Evolutionary conservation across 2,797 vertebrate species (phyloP), one percentile per base, ranked within the genome.

Genomic region (Hyperoplus immaculatus): DNA sequence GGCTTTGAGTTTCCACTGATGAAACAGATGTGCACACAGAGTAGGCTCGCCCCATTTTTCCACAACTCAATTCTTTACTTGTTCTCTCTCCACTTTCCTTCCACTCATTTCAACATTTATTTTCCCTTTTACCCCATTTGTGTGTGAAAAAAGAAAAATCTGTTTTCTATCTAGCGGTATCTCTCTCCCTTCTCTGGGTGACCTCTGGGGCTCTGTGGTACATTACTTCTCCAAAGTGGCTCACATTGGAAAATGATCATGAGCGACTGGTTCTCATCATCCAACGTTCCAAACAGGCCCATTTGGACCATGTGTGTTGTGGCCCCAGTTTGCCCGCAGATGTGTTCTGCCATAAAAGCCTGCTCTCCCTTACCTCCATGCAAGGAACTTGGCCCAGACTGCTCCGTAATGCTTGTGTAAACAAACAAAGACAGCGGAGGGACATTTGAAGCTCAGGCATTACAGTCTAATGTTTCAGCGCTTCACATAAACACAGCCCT

Each of bases 231-330:
- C 79, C 72, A 86, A 63, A 88, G 85, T 53, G 21, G 81, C 75
- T 84, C 82, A 51, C 72, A 80, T 87, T 88, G 85, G 72, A 82
- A 29, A 91, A 80, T 84, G 85, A 94, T 94, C 86, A 82, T 50
- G 77, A 89, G 83, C 71, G 65, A 93, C 90, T 94, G 93, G 85
- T 93, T 94, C 89, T 94, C 91, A 93, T 94, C 93, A 93, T 90
- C 80, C 88, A 89, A 76, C 81, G 82, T 83, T 90, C 87, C 84
- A 92, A 89, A 87, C 88, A 89, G 84, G 79, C 84, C 83, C 90
- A 87, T 91, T 91, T 88, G 87, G 91, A 68, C 86, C 87, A 87
- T 91, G 88, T 93, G 92, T 93, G 92, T 84, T 88, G 67, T 82
- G 87, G 88, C 80, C 87, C 88, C 60, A 77, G 81, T 90, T 91